Evolutionary conservation across 2,797 vertebrate genomes (phyloP).

Genomic region (Urocyon cinereoargenteus): DNA sequence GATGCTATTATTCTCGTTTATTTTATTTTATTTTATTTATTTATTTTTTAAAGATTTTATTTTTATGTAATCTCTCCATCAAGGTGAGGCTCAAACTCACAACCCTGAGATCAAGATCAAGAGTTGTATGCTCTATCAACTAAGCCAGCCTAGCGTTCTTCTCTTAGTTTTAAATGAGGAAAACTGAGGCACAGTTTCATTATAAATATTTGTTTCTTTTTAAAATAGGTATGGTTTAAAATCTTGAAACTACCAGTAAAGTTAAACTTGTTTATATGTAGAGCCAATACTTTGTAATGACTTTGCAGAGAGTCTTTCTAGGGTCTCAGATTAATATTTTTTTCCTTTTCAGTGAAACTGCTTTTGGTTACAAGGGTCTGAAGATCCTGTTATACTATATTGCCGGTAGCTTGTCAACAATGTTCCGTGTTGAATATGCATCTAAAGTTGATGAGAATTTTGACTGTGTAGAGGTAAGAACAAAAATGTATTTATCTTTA

Average conservation of each 20-base stretch:
- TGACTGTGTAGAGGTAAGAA: conserved; percentile 96
- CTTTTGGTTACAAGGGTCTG: conserved; percentile 99
- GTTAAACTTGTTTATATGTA: conserved; percentile 64
- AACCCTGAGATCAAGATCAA: background rate
- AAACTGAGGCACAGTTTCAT: conserved; percentile 35
- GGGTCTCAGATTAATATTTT: conserved; percentile 63
- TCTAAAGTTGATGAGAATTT: conserved; percentile 96
- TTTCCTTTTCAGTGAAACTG: conserved; percentile 92
- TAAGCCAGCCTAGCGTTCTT: background rate
- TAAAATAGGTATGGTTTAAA: conserved; percentile 22
- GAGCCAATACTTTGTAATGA: conserved; percentile 59
- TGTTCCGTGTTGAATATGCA: conserved; percentile 96
- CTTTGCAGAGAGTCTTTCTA: conserved; percentile 58
- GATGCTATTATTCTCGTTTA: background rate
- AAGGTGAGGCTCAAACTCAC: background rate
- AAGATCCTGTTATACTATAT: conserved; percentile 95
- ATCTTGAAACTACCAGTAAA: conserved; percentile 16
- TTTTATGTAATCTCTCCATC: background rate
- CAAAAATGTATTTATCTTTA: conserved; percentile 72
- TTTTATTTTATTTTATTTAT: conserved; percentile 39
- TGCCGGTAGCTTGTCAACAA: conserved; percentile 95
- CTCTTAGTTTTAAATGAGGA: conserved; percentile 48
- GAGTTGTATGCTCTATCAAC: background rate
- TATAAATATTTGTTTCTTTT: conserved; percentile 21
- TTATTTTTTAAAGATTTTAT: background rate